Base-by-base conservation (phyloP, 2,113 vertebrate species). In the Mastomys natalensis region DNA sequence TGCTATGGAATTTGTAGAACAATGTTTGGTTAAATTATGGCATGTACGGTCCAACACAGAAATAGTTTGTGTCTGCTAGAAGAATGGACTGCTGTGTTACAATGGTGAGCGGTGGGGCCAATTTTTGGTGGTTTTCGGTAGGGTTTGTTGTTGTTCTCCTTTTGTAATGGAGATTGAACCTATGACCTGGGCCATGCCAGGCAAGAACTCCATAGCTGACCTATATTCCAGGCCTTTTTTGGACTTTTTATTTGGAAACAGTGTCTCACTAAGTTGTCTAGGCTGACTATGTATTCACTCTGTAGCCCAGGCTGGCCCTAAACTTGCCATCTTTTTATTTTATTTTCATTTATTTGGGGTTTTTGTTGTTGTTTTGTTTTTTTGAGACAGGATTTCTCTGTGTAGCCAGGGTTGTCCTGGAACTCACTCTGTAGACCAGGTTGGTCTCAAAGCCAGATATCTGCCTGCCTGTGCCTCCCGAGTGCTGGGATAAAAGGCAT, bases 11-110 rank as follows among this genome's bases (percentile, higher is more conserved):
- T 58, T 74, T 90, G 64, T 68, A 85, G 74, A 89, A 53, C 76
- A 76, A 88, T n/a, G 9, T 58, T 85, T 51, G 76, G 24, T 51
- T 93, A 90, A 73, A 85, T 85, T 76, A 87, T 1, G 86, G 84
- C 68, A 77, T 34, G 78, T n/a, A 89, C 66, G 91, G 88, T 87
- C 58, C 21, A 51, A 87, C 60, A 84, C n/a, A 90, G 92, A 90
- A 90, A 73, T 22, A 89, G 88, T 22, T 88, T 26, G 89, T 58
- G 70, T 48, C 80, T 90, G 15, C 55, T 45, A 90, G 91, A 78
- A 93, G 81, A 87, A 51, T 7, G 82, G n/a, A 31, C 17, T 8
- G 40, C 19, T 86, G 31, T 86, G 80, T 80, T 90, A 43, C 53
- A 55, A 68, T 24, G 53, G 84, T 70, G 31, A 73, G 48, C n/a